phyloP scores from a whole-genome alignment of 2,797 vertebrate genomes.

The Ctenosaura bakeri region DNA sequence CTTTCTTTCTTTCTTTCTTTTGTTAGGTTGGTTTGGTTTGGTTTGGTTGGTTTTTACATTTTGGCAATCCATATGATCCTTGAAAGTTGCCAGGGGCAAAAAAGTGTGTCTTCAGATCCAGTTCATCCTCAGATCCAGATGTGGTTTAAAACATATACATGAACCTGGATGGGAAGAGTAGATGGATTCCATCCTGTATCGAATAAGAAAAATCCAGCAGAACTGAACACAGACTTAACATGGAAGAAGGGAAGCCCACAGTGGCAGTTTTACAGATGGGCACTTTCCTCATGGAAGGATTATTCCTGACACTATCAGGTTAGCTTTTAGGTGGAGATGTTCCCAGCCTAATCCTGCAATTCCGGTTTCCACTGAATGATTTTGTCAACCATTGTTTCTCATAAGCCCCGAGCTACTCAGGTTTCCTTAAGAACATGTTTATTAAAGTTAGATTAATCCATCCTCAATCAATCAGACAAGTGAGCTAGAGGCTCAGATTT shows the following conservation, averaged over 20 bases:
- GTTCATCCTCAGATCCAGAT: not conserved
- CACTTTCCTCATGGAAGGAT: not conserved
- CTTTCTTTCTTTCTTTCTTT: no score
- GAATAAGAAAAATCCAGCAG: not conserved
- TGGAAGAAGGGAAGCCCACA: not conserved
- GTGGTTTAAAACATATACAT: not conserved
- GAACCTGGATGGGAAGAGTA: not conserved
- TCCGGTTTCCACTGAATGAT: not conserved
- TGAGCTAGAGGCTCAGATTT: constrained; percentile 32
- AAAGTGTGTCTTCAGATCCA: no score
- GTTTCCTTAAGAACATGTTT: constrained; percentile 52
- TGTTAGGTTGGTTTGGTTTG: no score
- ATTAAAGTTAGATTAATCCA: constrained; percentile 55
- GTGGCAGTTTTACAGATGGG: not conserved
- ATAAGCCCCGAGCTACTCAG: constrained; percentile 36
- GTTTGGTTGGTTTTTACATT: no score
- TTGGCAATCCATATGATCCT: no score
- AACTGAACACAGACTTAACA: no score
- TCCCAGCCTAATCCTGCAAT: not conserved
- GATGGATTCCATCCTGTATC: not conserved
- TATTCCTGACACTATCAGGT: constrained; percentile 15
- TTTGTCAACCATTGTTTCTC: constrained; percentile 55
- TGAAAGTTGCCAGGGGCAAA: no score
- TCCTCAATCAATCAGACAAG: constrained; percentile 43
- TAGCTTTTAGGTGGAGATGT: constrained; percentile 34